Base-by-base conservation (phyloP, 2,113 vertebrate genomes). In the Elephantulus edwardii region DNA sequence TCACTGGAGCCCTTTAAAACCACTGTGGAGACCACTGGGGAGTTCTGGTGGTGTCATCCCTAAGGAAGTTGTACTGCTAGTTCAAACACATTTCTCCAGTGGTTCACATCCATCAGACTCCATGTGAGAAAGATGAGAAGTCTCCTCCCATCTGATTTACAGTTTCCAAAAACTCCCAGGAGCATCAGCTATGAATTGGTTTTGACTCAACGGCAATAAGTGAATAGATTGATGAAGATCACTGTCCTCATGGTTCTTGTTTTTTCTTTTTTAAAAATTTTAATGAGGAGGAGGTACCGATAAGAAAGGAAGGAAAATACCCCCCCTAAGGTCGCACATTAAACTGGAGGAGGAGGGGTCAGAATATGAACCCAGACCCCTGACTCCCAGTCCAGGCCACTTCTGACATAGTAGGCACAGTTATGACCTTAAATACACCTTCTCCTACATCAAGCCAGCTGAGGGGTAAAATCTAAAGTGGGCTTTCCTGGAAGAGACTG, bases 291-390 rank as follows among this genome's bases (percentile, higher is more conserved):
- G 56, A 22, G 56, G 22, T 24, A 24, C 26, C 85, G 54, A 28
- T 64, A 74, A 46, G 56, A 58, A 85, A 48, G 56, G 22, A 75
- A 74, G 56, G 44, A 70, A 89, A 74, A 60, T 26, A 40, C 58
- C 40, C n/a, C 50, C 19, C 40, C 40, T 16, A 58, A 72, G 33
- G 33, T 33, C 64, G 80, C 38, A 80, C 3, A 40, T 0, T 81
- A 42, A 86, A n/a, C 74, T 86, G 56, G 28, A 85, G 12, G 30
- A 58, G n/a, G 50, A 91, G n/a, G 50, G 86, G 40, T 42, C 20
- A 66, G 86, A 80, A 81, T 66, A 40, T 68, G 75, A 68, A 81
- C 40, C 14, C 58, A 80, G 80, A 81, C 66, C 52, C 85, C 40
- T 2, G 48, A n/a, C 68, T 79, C 26, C 44, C 10, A 28, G 26